Conservation (phyloP, 2,113 vertebrate species). For the Anas platyrhynchos region DNA sequence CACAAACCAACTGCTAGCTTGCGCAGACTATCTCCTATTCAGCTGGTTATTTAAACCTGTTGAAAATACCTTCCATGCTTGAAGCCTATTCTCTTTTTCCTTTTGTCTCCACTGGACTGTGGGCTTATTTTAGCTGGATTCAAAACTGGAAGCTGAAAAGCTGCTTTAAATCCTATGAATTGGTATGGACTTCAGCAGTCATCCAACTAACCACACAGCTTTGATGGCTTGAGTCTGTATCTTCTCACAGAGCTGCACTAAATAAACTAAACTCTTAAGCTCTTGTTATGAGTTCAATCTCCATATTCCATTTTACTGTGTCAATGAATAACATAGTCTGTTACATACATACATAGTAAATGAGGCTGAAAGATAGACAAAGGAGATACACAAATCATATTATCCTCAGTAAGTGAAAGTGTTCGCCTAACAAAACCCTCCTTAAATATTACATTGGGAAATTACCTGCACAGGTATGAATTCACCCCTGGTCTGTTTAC, state of each 20-base stretch:
- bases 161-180: background rate
- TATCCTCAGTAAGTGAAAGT: background rate
- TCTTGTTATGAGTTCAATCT: background rate
- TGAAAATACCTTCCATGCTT: background rate
- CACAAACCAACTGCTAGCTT: background rate
- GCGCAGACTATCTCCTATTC: background rate
- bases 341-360: background rate
- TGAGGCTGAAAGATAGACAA: background rate
- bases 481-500: background rate
- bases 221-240: background rate
- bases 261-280: background rate
- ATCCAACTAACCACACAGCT: background rate
- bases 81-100: rapidly evolving
- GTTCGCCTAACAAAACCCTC: background rate
- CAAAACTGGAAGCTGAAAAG: background rate
- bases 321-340: background rate
- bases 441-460: background rate
- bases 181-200: background rate
- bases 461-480: background rate
- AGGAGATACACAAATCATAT: background rate
- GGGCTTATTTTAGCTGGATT: background rate
- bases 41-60: background rate
- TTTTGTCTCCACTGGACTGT: background rate
- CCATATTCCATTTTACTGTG: background rate
- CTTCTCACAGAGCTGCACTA: background rate